Evolutionary conservation across 2,113 vertebrate genomes (phyloP).

Genomic region (Alosa alosa): DNA sequence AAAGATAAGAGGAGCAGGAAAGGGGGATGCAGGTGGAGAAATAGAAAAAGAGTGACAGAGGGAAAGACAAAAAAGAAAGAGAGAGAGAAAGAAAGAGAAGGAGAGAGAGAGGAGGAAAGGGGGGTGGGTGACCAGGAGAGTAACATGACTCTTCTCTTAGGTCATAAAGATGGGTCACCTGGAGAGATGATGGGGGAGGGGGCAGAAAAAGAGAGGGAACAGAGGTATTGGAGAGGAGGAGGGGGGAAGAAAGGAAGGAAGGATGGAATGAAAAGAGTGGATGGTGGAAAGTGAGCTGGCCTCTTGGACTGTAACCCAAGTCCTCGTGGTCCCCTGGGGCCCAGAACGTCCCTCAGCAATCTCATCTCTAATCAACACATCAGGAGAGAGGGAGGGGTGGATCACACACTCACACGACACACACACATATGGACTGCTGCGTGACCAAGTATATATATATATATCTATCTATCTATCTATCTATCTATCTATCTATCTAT

Average conservation of each 20-base stretch:
- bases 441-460: neutral
- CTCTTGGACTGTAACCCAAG: conserved; percentile 70
- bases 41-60: neutral
- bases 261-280: conserved; percentile 59
- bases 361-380: conserved; percentile 64
- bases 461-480: too few relatives aligned
- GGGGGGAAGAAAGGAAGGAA: conserved; percentile 44
- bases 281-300: conserved; percentile 67
- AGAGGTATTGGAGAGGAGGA: conserved; percentile 41
- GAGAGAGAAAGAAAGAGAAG: neutral
- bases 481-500: too few relatives aligned
- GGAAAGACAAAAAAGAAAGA: neutral
- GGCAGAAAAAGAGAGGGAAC: neutral
- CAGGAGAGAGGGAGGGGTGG: neutral
- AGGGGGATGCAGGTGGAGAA: conserved; percentile 22
- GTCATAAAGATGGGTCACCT: conserved; percentile 69
- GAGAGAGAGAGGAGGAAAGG: neutral
- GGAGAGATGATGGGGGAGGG: conserved; percentile 44
- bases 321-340: conserved; percentile 55
- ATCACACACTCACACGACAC: neutral
- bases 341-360: conserved; percentile 56
- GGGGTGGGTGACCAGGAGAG: conserved; percentile 14
- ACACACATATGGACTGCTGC: neutral
- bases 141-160: conserved; percentile 62
- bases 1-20: too few relatives aligned